phyloP scores from a whole-genome alignment of 2,113 vertebrate species.

The Danio rerio region GRCz12tu NC_133178.1:30537501-30538000 shows the following conservation, averaged over 20 bases:
- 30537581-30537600: no score
- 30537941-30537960: neutral
- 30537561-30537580: no score
- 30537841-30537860: neutral
- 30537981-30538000: slow-evolving; percentile 69
- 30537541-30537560: no score
- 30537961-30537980: slow-evolving; percentile 43
- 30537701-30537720: slow-evolving; percentile 1
- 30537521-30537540: no score
- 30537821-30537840: neutral
- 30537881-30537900: neutral
- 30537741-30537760: neutral
- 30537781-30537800: neutral
- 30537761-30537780: neutral
- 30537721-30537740: slow-evolving; percentile 5
- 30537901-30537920: neutral
- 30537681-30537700: neutral
- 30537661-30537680: no score
- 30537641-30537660: no score
- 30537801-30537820: neutral
- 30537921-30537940: neutral
- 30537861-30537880: no score
- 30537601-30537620: no score
- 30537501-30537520: no score
- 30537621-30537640: no score